A percentile compares a stretch with the other conserved stretches of the same genome.
These are phyloP conservation scores for Perizoma flavofasciatum DNA, from an alignment of 2,888 invertebrate genomes.

Conservation along the genomic window DNA sequence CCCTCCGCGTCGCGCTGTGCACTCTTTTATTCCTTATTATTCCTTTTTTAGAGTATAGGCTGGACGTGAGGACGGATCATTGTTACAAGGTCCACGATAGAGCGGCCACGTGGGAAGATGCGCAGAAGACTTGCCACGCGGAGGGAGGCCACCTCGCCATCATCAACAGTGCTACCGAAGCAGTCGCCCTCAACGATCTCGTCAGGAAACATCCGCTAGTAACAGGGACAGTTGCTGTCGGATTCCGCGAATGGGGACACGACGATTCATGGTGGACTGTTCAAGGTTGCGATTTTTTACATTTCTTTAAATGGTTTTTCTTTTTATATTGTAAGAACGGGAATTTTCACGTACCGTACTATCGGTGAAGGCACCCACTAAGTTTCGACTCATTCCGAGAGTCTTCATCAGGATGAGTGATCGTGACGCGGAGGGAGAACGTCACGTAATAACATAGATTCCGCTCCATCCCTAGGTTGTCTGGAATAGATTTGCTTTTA, in stretches of 20 bases:
- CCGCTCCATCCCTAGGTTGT: too few species aligned
- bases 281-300: constrained; percentile 12
- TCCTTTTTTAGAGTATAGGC: constrained; percentile 24
- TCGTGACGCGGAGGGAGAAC: too few species aligned
- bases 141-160: constrained; percentile 32
- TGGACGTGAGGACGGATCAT: constrained; percentile 14
- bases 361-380: too few species aligned
- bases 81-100: constrained; percentile 31
- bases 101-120: constrained; percentile 15
- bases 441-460: too few species aligned
- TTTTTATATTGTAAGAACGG: too few species aligned
- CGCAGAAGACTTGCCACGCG: constrained; percentile 22
- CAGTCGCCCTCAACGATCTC: not conserved
- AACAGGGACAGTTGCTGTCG: not conserved
- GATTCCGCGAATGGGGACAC: constrained; percentile 12
- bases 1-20: too few species aligned
- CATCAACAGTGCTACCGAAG: constrained; percentile 22
- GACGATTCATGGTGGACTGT: constrained; percentile 22
- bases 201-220: not conserved
- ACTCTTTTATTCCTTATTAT: too few species aligned
- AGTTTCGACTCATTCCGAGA: too few species aligned
- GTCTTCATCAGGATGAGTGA: too few species aligned
- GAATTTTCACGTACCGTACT: too few species aligned
- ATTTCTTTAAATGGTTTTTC: too few species aligned
- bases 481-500: too few species aligned